Base-by-base conservation (phyloP, 2,797 vertebrate species). In the Novumbra hubbsi region DNA sequence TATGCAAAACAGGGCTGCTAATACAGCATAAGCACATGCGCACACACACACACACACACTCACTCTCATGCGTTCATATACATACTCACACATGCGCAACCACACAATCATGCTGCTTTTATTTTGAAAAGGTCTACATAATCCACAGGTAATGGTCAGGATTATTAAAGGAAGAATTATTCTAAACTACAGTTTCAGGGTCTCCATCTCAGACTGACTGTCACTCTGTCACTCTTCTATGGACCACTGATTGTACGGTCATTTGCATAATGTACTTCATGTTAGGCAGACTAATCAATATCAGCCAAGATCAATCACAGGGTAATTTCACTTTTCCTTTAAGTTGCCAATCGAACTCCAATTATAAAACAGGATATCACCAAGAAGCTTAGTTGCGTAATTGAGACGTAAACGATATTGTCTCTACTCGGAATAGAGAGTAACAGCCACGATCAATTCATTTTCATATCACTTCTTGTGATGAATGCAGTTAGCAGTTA, bases 281-380 rank as follows among this genome's bases (percentile, higher is more conserved):
- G 86, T 88, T 83, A 86, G 72, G 82, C 83, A 91, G 90, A 88
- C 84, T 62, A 79, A 82, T 87, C 92, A 78, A 91, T 93, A 68
- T 0, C 7, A 57, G 48, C 78, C 87, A 34, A 76, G 82, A 91
- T 94, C 92, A 78, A 93, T 92, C 75, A 67, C 82, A 86, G 82
- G 79, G 87, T 90, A 79, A 88, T 90, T 89, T 79, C 91, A 83
- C 83, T 88, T 87, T 89, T 85, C 83, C 83, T 86, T 75, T 77
- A 86, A 87, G 80, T 71, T 81, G 78, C 80, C 83, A 90, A 90
- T 90, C 89, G 88, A 93, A 92, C 89, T 87, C 79, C 88, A 91
- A 92, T 93, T 93, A 92, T 68, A 85, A 77, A 89, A 84, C 77
- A 72, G 80, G 48, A 70, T 80, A 76, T 76, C 62, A 75, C 34